Percentiles rank a stretch among this genome's conserved stretches.
Evolutionary conservation across 2,113 vertebrate genomes (phyloP).

Genomic region (Sylvilagus bachmani): DNA sequence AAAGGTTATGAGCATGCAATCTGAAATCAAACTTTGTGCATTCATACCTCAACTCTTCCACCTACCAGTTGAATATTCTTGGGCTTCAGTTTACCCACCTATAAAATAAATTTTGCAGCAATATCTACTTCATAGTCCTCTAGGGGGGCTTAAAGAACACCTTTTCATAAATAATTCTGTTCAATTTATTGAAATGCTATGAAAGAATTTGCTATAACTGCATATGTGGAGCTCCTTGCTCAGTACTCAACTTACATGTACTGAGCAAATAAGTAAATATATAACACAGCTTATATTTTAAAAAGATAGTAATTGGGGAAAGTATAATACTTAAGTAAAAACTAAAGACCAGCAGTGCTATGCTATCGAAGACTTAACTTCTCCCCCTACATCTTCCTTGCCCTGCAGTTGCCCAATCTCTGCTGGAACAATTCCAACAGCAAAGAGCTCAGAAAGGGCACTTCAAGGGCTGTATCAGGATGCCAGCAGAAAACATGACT

Average conservation of each 20-base stretch:
- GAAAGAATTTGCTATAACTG: neutral
- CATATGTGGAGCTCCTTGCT: neutral
- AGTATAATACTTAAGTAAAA: neutral
- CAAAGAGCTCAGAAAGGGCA: neutral
- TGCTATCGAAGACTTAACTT: neutral
- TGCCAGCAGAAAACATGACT: neutral
- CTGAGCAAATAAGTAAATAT: neutral
- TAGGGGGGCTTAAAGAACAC: neutral
- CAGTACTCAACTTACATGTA: neutral
- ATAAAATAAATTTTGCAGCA: neutral
- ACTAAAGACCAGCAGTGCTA: neutral
- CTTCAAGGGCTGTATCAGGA: neutral
- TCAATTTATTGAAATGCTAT: neutral
- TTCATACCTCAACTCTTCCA: neutral
- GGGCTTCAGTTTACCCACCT: neutral
- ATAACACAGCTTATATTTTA: neutral
- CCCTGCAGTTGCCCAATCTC: neutral
- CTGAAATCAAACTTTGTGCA: neutral
- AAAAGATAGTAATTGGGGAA: neutral
- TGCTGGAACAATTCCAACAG: neutral
- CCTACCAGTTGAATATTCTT: neutral
- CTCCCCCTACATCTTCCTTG: neutral
- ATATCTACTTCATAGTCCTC: neutral
- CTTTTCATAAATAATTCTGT: neutral
- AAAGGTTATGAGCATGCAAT: neutral